Evolutionary conservation across 2,888 invertebrate species (phyloP).

Genomic region (Endotricha flammealis): DNA sequence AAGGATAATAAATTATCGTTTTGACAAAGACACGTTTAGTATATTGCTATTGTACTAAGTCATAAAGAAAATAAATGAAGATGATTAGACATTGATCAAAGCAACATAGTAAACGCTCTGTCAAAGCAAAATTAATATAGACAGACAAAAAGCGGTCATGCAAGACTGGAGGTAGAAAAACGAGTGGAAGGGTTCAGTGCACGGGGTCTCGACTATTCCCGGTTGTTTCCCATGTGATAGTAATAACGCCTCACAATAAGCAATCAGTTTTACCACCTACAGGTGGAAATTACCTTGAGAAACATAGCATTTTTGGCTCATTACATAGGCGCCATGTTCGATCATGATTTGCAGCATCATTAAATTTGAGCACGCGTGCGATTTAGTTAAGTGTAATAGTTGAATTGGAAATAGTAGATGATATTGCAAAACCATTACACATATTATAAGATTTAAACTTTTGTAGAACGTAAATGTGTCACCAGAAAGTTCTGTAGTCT

Average conservation of each 20-base stretch:
- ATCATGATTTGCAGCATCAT: neutral
- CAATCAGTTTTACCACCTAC: conserved; percentile 38
- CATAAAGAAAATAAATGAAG: too few relatives aligned
- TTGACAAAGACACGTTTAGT: too few relatives aligned
- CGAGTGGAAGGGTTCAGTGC: conserved; percentile 60
- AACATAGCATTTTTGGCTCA: neutral
- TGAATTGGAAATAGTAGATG: conserved; percentile 1
- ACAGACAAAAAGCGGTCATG: conserved; percentile 42
- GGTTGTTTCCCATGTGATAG: conserved; percentile 48
- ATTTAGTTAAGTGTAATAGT: conserved; percentile 1
- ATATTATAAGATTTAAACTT: too few relatives aligned
- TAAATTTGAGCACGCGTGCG: neutral
- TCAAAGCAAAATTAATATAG: conserved; percentile 45
- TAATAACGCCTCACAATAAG: conserved; percentile 52
- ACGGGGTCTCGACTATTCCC: conserved; percentile 39
- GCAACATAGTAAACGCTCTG: conserved; percentile 19
- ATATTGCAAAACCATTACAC: too few relatives aligned
- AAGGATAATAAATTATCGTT: too few relatives aligned
- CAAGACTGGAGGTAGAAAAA: conserved; percentile 48
- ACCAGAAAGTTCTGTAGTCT: too few relatives aligned
- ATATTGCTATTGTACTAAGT: too few relatives aligned
- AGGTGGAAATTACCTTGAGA: conserved; percentile 20
- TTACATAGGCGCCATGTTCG: neutral
- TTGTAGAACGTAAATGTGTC: too few relatives aligned
- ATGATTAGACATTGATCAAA: too few relatives aligned